Evolutionary conservation across 2,888 invertebrate species (phyloP), one percentile per base, ranked within the genome.

Genomic region (Spatulosminthurus flaviceps): DNA sequence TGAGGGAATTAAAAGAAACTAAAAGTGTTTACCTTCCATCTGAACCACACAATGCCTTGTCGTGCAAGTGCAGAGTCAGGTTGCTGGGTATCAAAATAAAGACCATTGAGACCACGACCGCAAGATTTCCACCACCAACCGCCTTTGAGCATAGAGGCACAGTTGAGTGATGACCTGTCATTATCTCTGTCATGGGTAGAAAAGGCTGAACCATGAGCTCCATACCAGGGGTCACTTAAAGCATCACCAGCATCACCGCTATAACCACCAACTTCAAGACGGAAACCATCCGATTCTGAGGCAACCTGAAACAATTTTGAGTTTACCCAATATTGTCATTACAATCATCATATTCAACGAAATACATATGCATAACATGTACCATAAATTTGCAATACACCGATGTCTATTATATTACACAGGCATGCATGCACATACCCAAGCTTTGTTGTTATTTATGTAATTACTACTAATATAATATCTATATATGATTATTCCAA

Each of bases 101-200:
- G 91, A 19, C 95, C 95, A 87, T 96, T 96, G 29, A 96, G 90
- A 11, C 95, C 95, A 86, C 95, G 91, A 28, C 95, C 95, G 87
- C 95, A 96, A 0, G 95, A 95, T 87, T 95, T 95, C 95, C 95
- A 95, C 95, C 95, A 96, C 95, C 95, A 96, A 5, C 95, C 95
- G 74, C 95, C 95, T 88, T 95, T 95, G 84, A 96, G 90, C 95
- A 95, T 95, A 21, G 95, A 95, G 26, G 95, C 95, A 87, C 95
- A 95, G 88, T 96, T 96, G 86, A 95, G 89, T 81, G 95, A 95
- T 64, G 95, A 95, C 86, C 95, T 90, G 88, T 96, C 95, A 87
- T 96, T 95, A 87, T 95, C 95, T 87, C 95, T 93, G 90, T 96
- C 95, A 86, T 95, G 95, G 1, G 95, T 95, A 7, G 95, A 95